Evolutionary conservation across 2,113 vertebrate genomes (phyloP), one percentile per base, ranked within the genome.

Genomic region (Sisor rabdophorus): DNA sequence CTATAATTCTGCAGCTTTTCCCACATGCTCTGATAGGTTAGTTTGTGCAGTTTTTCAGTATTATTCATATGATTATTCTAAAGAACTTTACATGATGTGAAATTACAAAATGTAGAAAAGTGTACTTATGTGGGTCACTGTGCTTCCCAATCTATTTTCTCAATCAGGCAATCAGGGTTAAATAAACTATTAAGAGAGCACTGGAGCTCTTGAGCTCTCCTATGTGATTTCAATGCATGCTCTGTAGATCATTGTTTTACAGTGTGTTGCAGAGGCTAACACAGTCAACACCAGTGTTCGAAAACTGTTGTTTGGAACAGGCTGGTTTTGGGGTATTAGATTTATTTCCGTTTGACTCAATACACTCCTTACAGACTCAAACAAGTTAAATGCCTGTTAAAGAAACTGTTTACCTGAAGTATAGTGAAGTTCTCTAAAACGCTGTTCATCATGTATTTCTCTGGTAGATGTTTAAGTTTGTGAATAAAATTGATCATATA

Each of bases 391-490:
- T n/a, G n/a, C n/a, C n/a, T n/a, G n/a, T n/a, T n/a, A n/a, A n/a
- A n/a, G 16, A 1, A 10, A 69, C 2, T 22, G 26, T 47, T 50
- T 82, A 95, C 95, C 95, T 97, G 96, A 79, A 98, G 86, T 80
- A 98, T 95, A 74, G 96, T 98, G 87, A 98, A 98, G 89, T 98
- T 98, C 86, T 98, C 96, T 90, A 97, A 89, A 64, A 98, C 95
- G 0, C 95, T 98, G 91, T 98, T 98, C 95, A 98, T 98, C 96
- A 97, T 97, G 82, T 96, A 97, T 83, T 96, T 97, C 91, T 98
- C 96, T 0, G 96, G 95, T 81, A 97, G 93, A 82, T 97, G 96
- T 87, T 96, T 98, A 73, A 98, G 94, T 86, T 98, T 98, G 80
- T 97, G 96, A 85, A 98, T 97, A 85, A 98, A 98, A 87, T 96